phyloP scores from a whole-genome alignment of 2,113 vertebrate genomes.

The Zingel zingel region DNA sequence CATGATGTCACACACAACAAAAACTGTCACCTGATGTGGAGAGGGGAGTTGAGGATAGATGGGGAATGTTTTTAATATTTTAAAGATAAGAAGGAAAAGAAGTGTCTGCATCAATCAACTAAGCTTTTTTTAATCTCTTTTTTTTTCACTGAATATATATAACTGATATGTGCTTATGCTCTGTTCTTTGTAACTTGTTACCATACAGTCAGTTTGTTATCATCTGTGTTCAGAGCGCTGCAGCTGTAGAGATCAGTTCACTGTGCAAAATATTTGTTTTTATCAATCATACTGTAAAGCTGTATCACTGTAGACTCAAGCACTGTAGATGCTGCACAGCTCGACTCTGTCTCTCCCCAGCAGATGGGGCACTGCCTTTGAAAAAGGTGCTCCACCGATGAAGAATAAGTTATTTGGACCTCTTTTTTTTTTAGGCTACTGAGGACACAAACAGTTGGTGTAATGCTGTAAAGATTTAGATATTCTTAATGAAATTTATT shows the following conservation, averaged over 20 bases:
- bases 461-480: conserved; percentile 15
- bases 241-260: conserved; percentile 34
- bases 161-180: conserved; percentile 30
- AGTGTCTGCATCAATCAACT: conserved; percentile 38
- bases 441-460: conserved; percentile 17
- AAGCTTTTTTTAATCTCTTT: conserved; percentile 43
- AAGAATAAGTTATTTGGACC: conserved; percentile 20
- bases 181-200: conserved; percentile 47
- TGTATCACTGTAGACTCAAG: conserved; percentile 55
- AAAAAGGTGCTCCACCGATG: conserved; percentile 1
- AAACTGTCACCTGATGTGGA: conserved; percentile 42
- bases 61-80: conserved; percentile 52
- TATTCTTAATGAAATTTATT: neutral
- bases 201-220: neutral
- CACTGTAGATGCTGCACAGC: conserved; percentile 57
- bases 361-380: conserved; percentile 63
- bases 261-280: conserved; percentile 35
- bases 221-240: conserved; percentile 9
- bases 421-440: conserved; percentile 36
- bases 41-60: conserved; percentile 28
- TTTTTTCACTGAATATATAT: conserved; percentile 49
- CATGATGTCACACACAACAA: conserved; percentile 5
- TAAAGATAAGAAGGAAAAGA: conserved; percentile 50
- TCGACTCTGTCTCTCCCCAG: conserved; percentile 35
- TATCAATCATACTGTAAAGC: conserved; percentile 50